Conservation (phyloP, 2,113 vertebrate species). For the Bos javanicus region DNA sequence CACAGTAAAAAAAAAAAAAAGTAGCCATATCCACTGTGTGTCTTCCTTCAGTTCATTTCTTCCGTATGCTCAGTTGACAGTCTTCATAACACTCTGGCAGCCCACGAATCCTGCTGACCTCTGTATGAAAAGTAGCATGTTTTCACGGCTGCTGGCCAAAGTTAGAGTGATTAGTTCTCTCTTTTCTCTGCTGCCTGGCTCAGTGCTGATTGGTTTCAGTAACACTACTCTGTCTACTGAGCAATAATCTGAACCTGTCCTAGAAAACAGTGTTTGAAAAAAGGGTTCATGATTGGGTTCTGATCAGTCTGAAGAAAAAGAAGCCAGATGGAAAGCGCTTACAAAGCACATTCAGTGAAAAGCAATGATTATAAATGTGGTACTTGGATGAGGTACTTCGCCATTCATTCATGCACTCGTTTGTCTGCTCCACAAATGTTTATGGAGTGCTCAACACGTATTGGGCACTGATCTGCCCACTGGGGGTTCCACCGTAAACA, state of each 20-base stretch:
- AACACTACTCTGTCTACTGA: neutral
- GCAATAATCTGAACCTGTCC: neutral
- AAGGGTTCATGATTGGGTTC: neutral
- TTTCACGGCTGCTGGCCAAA: neutral
- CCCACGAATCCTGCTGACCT: neutral
- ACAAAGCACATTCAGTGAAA: neutral
- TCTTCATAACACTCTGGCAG: neutral
- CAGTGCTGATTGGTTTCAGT: neutral
- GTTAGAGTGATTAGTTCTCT: neutral
- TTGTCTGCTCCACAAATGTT: neutral
- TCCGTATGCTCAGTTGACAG: neutral
- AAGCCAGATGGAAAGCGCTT: neutral
- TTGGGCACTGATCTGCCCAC: neutral
- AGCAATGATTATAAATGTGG: neutral
- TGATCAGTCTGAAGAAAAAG: neutral
- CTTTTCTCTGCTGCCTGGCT: neutral
- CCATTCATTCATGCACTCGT: no score
- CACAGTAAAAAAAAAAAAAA: conserved; percentile 82
- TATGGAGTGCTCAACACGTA: rapidly evolving
- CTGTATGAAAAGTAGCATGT: neutral
- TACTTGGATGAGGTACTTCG: no score
- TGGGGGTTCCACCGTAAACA: neutral
- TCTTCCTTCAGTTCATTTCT: conserved; percentile 45
- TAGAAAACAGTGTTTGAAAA: neutral
- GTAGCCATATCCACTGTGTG: conserved; percentile 73